Base-by-base conservation (phyloP, 2,888 invertebrate species). In the Cryptus viduatorius region DNA sequence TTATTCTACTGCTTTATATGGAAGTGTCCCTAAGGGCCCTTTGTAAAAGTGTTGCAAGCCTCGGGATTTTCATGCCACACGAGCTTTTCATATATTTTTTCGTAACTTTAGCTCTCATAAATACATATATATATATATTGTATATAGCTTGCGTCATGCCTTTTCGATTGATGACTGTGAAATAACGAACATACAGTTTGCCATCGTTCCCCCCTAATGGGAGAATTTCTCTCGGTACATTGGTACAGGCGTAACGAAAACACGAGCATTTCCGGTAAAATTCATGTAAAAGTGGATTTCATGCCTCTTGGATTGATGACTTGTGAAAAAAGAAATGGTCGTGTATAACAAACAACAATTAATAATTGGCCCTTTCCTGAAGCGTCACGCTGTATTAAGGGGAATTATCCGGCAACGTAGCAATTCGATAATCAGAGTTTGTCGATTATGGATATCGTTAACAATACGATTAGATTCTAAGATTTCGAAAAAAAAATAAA, bases 1-100 rank as follows among this genome's bases (percentile, higher is more conserved):
- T 19, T 19, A 29, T 69, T 42, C 46, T 64, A 12, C 56, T 59
- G 24, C 65, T 71, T 71, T 64, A 46, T 37, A 24, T 67, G n/a
- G 44, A 72, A 75, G 84, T 69, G 72, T 80, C 84, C 84, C 81
- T 78, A 84, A 84, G 65, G 81, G 79, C 56, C 68, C 29, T 81
- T 76, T 56, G 76, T 61, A 68, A 81, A 73, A 84, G 50, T 81
- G 84, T 78, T 78, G 79, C 81, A 86, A 86, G 83, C 86, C 44
- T 84, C 76, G 56, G 61, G 65, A 76, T 56, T 56, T 76, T 12
- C 86, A 86, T 86, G 86, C 86, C 79, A 84, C 81, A 79, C 72
- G 59, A 77, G 48, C 71, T 72, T 19, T 16, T n/a, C 44, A 37
- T 44, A 7, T 10, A 56, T 56, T 24, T 56, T 24, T 24, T 56